phyloP scores from a whole-genome alignment of 2,113 vertebrate genomes.

The Xenopus laevis region DNA sequence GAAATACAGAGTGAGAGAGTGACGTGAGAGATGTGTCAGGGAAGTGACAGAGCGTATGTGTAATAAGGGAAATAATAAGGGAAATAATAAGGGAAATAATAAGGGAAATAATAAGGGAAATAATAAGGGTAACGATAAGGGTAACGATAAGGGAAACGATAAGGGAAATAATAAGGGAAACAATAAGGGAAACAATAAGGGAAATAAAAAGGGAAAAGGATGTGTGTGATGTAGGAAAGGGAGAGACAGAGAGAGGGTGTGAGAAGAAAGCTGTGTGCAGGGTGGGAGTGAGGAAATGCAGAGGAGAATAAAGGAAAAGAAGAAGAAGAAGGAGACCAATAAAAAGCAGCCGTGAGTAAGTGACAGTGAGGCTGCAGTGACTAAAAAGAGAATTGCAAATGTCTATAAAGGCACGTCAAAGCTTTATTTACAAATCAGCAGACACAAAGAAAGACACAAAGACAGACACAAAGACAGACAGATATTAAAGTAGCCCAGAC shows the following conservation, averaged over 20 bases:
- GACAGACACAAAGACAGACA: too few relatives aligned
- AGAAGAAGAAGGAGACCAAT: not conserved
- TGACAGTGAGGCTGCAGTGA: too few relatives aligned
- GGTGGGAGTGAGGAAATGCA: not conserved
- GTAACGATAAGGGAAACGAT: too few relatives aligned
- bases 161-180: too few relatives aligned
- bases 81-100: too few relatives aligned
- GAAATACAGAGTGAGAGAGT: conserved; percentile 42
- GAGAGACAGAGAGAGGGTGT: conserved; percentile 4
- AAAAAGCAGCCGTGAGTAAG: not conserved
- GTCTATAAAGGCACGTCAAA: not conserved
- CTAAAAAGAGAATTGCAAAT: not conserved
- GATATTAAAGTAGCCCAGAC: not conserved
- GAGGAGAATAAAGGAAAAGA: not conserved
- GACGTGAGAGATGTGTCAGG: conserved; percentile 44
- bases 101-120: too few relatives aligned
- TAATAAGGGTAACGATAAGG: too few relatives aligned
- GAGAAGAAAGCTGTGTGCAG: conserved; percentile 8
- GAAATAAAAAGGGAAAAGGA: too few relatives aligned
- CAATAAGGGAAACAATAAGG: too few relatives aligned
- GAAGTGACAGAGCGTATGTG: conserved; percentile 44
- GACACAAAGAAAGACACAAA: not conserved
- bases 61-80: conserved; percentile 42
- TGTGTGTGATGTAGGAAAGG: conserved; percentile 32
- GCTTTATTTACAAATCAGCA: not conserved